Evolutionary conservation across 53 echinoderm and acorn worm genomes (phyloP), one percentile per base, ranked within the genome.

Genomic region (Stichopus horrens): DNA sequence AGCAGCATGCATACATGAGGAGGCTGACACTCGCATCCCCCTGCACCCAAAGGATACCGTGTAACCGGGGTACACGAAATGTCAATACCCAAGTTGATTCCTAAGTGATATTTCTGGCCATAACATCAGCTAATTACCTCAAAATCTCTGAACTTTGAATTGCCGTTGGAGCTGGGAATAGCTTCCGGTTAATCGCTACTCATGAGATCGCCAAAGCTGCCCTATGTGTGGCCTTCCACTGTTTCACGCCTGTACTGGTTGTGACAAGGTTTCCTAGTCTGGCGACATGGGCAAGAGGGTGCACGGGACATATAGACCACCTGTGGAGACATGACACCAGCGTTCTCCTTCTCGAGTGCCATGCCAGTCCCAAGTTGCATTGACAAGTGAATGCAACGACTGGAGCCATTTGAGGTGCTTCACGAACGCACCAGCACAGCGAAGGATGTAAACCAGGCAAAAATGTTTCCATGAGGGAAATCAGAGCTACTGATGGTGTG

Each of bases 1-100:
- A 55, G 88, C 88, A 16, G 86, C 92, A 55, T 92, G 92, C 73
- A 88, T 67, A 10, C 88, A 91, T 23, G 91, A 88, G 88, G 89
- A 76, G 76, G 83, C 88, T 60, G 92, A 89, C 89, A 92, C 89
- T 23, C 77, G 89, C 7, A 83, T 92, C 51, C 71, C 78, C 55
- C 76, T 92, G 59, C 89, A 89, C 56, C 85, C 60, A 77, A 65
- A 83, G 22, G 89, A 89, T 75, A 88, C 89, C 11, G 77, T 58
- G 54, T 23, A 89, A 73, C 83, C 85, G 53, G 86, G 92, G 52
- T 86, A 59, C 79, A 89, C 75, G 23, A 77, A 84, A 55, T 89
- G 37, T 88, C 77, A 59, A 76, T 92, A 57, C 86, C 57, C 51
- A 89, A 74, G 89, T 92, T 52, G 81, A 92, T 75, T 89, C 87